Conservation (phyloP, 2,888 invertebrate species). For the Chydorus sphaericus region DNA sequence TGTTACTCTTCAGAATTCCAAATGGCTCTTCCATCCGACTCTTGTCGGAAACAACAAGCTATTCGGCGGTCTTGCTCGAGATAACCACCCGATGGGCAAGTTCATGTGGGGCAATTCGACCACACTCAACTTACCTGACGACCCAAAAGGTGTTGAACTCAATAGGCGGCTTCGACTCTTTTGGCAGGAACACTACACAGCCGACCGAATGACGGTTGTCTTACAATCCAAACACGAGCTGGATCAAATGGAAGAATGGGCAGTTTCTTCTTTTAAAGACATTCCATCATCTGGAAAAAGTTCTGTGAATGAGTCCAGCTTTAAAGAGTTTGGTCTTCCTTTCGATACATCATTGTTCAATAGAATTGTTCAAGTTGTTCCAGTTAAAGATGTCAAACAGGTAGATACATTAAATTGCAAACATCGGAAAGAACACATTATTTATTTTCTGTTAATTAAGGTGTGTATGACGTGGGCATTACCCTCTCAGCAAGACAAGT, state of each 20-base stretch:
- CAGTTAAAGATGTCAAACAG: conserved; percentile 54
- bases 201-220: conserved; percentile 73
- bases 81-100: conserved; percentile 47
- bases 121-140: conserved; percentile 41
- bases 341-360: conserved; percentile 46
- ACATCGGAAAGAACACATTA: no score
- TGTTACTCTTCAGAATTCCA: conserved; percentile 50
- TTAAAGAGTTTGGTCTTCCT: conserved; percentile 36
- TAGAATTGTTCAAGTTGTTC: conserved; percentile 56
- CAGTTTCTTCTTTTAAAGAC: conserved; percentile 28
- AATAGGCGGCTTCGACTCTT: conserved; percentile 57
- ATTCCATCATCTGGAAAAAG: background rate
- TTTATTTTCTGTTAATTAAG: conserved; percentile 24
- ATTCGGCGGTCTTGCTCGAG: conserved; percentile 48
- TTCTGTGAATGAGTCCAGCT: conserved; percentile 44
- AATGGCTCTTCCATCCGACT: conserved; percentile 58
- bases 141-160: conserved; percentile 46
- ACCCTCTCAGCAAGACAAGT: conserved; percentile 31
- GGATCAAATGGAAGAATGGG: conserved; percentile 46
- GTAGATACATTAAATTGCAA: conserved; percentile 28
- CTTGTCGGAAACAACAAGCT: conserved; percentile 60
- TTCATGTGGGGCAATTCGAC: conserved; percentile 75
- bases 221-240: conserved; percentile 45
- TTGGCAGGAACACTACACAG: conserved; percentile 61
- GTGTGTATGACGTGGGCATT: conserved; percentile 48